Base-by-base conservation (phyloP, 1,140 invertebrate genomes). In the Conopomorpha cramerella region DNA sequence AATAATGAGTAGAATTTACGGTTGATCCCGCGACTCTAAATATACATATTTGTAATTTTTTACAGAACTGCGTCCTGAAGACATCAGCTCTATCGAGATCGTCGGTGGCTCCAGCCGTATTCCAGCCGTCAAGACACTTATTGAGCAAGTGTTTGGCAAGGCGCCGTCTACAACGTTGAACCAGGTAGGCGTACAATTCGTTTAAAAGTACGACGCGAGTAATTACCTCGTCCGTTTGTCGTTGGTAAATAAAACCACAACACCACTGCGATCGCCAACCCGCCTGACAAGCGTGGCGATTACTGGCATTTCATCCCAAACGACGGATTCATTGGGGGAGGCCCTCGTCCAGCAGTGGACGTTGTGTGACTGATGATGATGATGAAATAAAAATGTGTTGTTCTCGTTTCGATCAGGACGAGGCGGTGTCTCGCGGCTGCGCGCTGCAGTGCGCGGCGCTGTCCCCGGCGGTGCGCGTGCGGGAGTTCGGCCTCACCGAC, bases 401-500 rank as follows among this genome's bases (percentile, higher is more conserved):
- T 41, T 36, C n/a, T 11, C 4, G 8, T 34, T 34, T n/a, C n/a
- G n/a, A n/a, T 35, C 90, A 97, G 66, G 97, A 99, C 72, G 98
- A 99, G 78, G 92, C 96, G 16, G 95, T 99, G 6, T 84, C 95
- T 4, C 84, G 96, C 35, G 97, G 96, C 1, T 98, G 95, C 76
- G 95, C 96, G 16, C 77, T 99, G 18, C 94, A 97, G 66, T 98
- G 92, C 78, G 97, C 97, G 6, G 98, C 99, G 81, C 80, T 99
- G 38, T 96, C 92, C 42, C 97, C 97, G 17, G 94, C 93, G 12
- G 94, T 99, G 49, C 86, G 94, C 63, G 96, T 99, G 19, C 82
- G 93, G 40, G 96, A 99, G 38, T 98, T 99, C 67, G 86, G 83
- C 32, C 88, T 99, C 2, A 90, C 90, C 6, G 96, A 99, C 68